Conservation (phyloP, 2,888 invertebrate genomes). For the Gortyna flavago region DNA sequence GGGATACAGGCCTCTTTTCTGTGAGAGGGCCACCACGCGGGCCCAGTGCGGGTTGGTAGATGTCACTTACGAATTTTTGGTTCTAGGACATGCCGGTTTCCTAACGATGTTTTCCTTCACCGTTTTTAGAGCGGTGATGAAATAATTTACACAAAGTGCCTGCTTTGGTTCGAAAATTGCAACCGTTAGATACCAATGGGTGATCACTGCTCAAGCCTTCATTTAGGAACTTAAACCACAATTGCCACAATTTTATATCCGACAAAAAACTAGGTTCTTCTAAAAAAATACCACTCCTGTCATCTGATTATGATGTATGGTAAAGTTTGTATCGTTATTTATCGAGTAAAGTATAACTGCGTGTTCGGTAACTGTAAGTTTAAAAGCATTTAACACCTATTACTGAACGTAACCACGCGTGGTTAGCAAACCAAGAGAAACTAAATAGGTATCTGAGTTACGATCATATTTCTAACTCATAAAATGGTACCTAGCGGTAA, state of each 20-base stretch:
- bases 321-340: conserved; percentile 40
- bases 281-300: conserved; percentile 10
- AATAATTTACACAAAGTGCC: background rate
- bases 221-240: background rate
- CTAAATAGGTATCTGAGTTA: background rate
- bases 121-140: background rate
- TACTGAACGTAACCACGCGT: conserved; percentile 44
- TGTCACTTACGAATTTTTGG: background rate
- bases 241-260: background rate
- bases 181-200: background rate
- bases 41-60: background rate
- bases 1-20: background rate
- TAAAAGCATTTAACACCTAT: conserved; percentile 53
- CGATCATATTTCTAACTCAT: conserved; percentile 4
- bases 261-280: background rate
- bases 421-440: conserved; percentile 35
- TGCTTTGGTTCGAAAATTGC: background rate
- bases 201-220: background rate
- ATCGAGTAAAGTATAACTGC: conserved; percentile 38
- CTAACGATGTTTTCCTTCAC: background rate
- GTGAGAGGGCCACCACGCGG: background rate
- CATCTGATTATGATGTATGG: conserved; percentile 27
- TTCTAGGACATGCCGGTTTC: background rate
- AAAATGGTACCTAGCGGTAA: background rate
- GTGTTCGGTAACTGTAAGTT: conserved; percentile 40